These are phyloP conservation scores for Arctocebus calabarensis DNA, from an alignment of 2,797 vertebrate species.

Conservation along the genomic window DNA sequence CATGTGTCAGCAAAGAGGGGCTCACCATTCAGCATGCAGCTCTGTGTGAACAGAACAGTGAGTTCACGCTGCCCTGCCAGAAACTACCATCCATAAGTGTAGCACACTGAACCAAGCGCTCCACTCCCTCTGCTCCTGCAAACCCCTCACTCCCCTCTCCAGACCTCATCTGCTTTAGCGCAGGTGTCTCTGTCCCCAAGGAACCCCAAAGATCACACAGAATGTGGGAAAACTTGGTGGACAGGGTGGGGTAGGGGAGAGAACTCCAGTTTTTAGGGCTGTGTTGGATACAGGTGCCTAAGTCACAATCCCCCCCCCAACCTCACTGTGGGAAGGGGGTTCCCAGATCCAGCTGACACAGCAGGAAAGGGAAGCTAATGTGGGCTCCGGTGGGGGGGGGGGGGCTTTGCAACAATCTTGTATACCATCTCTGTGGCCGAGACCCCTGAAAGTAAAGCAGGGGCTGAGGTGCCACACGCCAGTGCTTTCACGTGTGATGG, in stretches of 20 bases:
- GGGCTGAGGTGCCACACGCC: too few relatives aligned
- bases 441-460: too few relatives aligned
- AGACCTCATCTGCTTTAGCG: neutral
- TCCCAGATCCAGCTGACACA: neutral
- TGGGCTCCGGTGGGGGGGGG: fast-evolving
- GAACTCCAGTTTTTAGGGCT: neutral
- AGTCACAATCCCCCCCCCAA: too few relatives aligned
- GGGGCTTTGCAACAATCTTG: neutral
- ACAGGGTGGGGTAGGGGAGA: neutral
- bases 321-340: neutral
- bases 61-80: neutral
- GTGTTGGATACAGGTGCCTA: neutral
- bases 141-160: neutral
- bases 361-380: neutral
- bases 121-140: neutral
- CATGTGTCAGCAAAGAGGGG: neutral
- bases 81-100: neutral
- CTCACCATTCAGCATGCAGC: neutral
- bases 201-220: neutral
- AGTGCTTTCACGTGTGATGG: neutral
- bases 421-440: neutral
- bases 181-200: neutral
- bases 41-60: neutral
- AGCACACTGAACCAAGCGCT: neutral
- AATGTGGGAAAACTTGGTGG: neutral